These are phyloP conservation scores for Canis aureus DNA, from an alignment of 2,113 vertebrate genomes.

Conservation along the genomic window DNA sequence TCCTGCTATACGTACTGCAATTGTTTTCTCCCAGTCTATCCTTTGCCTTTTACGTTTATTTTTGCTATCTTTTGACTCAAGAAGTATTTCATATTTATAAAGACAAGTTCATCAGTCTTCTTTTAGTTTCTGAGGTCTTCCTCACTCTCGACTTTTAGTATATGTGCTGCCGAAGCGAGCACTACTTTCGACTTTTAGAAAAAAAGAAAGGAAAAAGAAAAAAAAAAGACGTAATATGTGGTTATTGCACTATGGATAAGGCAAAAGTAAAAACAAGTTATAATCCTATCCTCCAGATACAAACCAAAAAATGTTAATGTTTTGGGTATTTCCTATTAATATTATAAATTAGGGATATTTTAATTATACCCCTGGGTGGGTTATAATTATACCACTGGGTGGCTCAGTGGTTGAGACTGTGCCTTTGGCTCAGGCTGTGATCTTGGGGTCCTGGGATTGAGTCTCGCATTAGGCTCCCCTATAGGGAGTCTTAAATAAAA, in stretches of 20 bases:
- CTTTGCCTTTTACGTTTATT: background rate
- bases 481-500: too few relatives aligned
- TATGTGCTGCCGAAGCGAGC: too few relatives aligned
- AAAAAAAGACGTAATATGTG: background rate
- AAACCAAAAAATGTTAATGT: background rate
- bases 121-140: background rate
- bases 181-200: background rate
- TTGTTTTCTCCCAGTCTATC: background rate
- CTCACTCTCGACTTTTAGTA: background rate
- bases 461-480: too few relatives aligned
- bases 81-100: constrained; percentile 1
- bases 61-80: constrained; percentile 38
- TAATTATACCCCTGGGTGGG: too few relatives aligned
- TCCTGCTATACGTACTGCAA: background rate
- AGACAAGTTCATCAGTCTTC: background rate
- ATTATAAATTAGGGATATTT: background rate
- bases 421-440: too few relatives aligned
- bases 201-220: background rate
- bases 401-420: too few relatives aligned
- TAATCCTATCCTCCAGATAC: background rate
- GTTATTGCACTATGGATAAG: background rate
- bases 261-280: background rate
- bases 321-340: background rate
- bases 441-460: too few relatives aligned
- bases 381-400: too few relatives aligned